These are phyloP conservation scores for Labia minor DNA, from an alignment of 2,888 invertebrate species.

Conservation along the genomic window DNA sequence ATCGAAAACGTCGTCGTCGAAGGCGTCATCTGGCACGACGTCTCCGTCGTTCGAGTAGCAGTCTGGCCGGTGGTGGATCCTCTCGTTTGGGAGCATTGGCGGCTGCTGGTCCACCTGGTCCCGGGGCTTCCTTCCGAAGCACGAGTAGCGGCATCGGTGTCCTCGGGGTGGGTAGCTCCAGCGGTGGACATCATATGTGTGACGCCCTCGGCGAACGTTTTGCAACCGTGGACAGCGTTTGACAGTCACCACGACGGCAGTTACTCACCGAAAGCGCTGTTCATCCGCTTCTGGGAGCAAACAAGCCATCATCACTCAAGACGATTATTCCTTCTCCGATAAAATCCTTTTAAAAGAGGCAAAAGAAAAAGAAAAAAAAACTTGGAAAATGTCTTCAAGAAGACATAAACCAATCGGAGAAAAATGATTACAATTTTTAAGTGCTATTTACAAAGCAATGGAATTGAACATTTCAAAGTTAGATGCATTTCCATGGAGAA, in stretches of 20 bases:
- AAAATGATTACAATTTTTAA: not conserved
- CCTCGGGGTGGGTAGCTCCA: constrained; percentile 35
- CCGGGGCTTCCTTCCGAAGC: constrained; percentile 33
- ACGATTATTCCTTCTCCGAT: too few relatives aligned
- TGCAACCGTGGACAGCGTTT: constrained; percentile 46
- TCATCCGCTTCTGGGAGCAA: too few relatives aligned
- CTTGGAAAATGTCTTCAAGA: too few relatives aligned
- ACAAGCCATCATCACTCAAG: too few relatives aligned
- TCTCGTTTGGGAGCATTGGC: constrained; percentile 18
- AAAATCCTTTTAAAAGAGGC: too few relatives aligned
- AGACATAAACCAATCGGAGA: too few relatives aligned
- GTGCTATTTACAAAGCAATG: constrained; percentile 13
- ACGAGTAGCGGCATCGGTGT: constrained; percentile 36
- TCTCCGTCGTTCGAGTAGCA: constrained; percentile 29
- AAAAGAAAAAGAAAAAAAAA: too few relatives aligned
- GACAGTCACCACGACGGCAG: constrained; percentile 31
- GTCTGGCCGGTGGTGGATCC: constrained; percentile 31
- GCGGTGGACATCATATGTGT: constrained; percentile 40
- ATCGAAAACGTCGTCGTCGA: constrained; percentile 41
- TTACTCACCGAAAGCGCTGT: not conserved
- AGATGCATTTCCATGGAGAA: not conserved
- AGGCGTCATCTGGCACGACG: constrained; percentile 34
- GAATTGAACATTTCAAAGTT: constrained; percentile 13
- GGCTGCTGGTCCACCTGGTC: constrained; percentile 39
- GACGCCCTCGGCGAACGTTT: constrained; percentile 46